Evolutionary conservation across 1,140 invertebrate species (phyloP), one percentile per base, ranked within the genome.

Genomic region (Ips typographus): DNA sequence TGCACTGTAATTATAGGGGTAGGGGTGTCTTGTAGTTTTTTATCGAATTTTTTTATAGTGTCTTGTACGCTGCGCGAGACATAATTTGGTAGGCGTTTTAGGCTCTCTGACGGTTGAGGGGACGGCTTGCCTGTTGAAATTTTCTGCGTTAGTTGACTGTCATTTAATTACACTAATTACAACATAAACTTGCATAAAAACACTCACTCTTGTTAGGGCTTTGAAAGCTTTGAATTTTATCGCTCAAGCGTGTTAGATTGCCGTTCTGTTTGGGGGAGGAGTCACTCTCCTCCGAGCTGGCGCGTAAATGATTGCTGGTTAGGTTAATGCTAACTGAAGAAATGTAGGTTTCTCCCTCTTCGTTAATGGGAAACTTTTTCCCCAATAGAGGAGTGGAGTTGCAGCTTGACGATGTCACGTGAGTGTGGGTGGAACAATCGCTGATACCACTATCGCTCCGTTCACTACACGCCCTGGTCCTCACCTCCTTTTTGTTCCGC

Each of bases 401-500:
- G 59, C 71, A 75, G 65, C 73, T 75, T 2, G 38, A 6, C 4
- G 73, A 61, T 49, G 72, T 73, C 39, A 75, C 41, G 67, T 75
- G 22, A 42, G 70, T 71, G 66, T 75, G n/a, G 38, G 70, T 71
- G 41, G 85, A 85, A 75, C 85, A 86, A 70, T 87, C 86, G 72
- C 86, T 87, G 61, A 87, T 84, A 0, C 86, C 86, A 43, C 84
- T 85, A 68, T 87, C 86, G 70, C 85, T 86, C 40, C 85, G 81
- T 69, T 86, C 85, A 62, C 82, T 85, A 74, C 83, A 75, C 2
- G 76, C 71, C 65, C 74, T 67, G 22, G 65, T 70, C 52, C 61
- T 58, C 2, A 74, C 69, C 7, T 61, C 53, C 59, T 69, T 76
- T 51, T 58, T 69, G 39, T 66, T 42, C 39, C 7, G 44, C 3